These are phyloP conservation scores for Agrochola macilenta DNA, from an alignment of 2,888 invertebrate species.

Conservation along the genomic window DNA sequence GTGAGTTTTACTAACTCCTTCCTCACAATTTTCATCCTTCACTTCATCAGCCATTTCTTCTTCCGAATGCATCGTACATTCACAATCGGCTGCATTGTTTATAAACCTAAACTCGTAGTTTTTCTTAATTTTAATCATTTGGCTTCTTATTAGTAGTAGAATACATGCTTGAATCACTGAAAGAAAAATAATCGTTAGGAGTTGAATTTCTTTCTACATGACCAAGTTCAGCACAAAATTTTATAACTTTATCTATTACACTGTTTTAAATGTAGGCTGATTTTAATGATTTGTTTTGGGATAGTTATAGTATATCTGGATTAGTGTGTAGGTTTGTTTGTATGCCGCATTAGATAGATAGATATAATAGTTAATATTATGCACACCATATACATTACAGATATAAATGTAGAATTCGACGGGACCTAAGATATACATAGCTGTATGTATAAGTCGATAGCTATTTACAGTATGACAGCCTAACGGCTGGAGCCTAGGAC, in stretches of 20 bases:
- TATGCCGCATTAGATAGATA: too few species aligned
- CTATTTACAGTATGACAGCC: neutral
- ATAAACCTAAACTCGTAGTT: conserved; percentile 44
- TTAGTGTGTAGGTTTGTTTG: neutral
- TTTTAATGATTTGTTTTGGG: neutral
- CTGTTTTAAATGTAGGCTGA: neutral
- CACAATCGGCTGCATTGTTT: conserved; percentile 56
- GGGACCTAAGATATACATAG: neutral
- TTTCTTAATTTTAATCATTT: conserved; percentile 48
- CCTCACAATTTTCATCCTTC: neutral
- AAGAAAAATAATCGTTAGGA: conserved; percentile 14
- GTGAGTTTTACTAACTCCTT: neutral
- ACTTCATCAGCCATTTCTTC: conserved; percentile 32
- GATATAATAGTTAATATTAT: too few species aligned
- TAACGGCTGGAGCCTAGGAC: neutral
- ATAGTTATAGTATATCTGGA: neutral
- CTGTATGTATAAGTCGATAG: neutral
- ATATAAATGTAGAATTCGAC: neutral
- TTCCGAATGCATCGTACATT: conserved; percentile 50
- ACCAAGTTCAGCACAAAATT: neutral
- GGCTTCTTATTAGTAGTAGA: conserved; percentile 57
- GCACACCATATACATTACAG: too few species aligned
- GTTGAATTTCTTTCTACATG: neutral
- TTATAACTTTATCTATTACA: neutral
- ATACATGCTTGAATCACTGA: conserved; percentile 59